phyloP scores from a whole-genome alignment of 2,888 invertebrate genomes.

The Leucozona laternaria region DNA sequence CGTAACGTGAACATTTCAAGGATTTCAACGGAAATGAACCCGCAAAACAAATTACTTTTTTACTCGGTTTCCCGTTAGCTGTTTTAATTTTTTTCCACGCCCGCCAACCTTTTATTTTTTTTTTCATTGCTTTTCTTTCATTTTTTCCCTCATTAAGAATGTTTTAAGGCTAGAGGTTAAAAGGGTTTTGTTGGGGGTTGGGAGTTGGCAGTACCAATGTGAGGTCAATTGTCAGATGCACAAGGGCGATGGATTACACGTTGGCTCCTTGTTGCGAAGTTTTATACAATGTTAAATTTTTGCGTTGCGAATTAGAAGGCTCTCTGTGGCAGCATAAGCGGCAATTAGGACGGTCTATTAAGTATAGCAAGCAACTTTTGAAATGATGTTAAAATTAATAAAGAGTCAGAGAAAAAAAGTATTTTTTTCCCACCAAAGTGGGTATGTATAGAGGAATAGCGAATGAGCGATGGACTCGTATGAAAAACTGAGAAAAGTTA shows the following conservation, averaged over 20 bases:
- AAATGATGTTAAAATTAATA: conserved; percentile 69
- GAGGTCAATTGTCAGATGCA: conserved; percentile 73
- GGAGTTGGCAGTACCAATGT: background rate
- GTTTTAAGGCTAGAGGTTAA: conserved; percentile 59
- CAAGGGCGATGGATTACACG: conserved; percentile 63
- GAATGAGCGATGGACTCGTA: conserved; percentile 2
- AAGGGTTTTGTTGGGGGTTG: background rate
- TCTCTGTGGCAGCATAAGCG: conserved; percentile 42
- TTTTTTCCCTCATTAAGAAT: conserved; percentile 70
- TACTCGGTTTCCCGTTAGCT: conserved; percentile 49
- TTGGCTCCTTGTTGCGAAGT: conserved; percentile 31
- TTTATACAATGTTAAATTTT: conserved; percentile 55
- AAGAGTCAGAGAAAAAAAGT: conserved; percentile 47
- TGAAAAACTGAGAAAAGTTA: conserved; percentile 34
- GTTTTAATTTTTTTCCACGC: conserved; percentile 17
- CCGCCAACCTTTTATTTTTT: conserved; percentile 1
- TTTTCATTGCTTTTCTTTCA: conserved; percentile 35
- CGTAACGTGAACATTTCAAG: conserved; percentile 58
- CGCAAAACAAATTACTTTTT: conserved; percentile 72
- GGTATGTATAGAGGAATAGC: too few relatives aligned
- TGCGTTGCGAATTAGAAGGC: conserved; percentile 29
- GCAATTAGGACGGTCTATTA: conserved; percentile 73
- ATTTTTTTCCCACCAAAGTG: background rate
- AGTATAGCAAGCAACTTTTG: conserved; percentile 56
- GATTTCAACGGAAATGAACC: conserved; percentile 65